phyloP scores from a whole-genome alignment of 2,797 vertebrate species.

The Manis crassicaudata region DNA sequence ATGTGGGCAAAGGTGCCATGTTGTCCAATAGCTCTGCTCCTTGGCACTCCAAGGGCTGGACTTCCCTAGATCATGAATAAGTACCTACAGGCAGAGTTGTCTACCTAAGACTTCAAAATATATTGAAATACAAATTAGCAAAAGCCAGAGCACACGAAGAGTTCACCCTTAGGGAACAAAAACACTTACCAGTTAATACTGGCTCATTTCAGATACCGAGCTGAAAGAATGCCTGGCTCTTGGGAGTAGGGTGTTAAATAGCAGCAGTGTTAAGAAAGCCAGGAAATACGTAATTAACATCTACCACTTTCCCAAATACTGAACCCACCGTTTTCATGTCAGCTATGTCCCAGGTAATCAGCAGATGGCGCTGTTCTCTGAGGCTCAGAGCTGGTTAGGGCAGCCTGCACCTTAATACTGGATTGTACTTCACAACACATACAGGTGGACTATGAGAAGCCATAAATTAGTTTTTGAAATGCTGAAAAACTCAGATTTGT shows the following conservation, averaged over 20 bases:
- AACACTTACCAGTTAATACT: background rate
- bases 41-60: slow-evolving; percentile 29
- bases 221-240: background rate
- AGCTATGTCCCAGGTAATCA: slow-evolving; percentile 41
- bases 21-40: slow-evolving; percentile 6
- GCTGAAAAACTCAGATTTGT: background rate
- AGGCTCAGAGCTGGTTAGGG: background rate
- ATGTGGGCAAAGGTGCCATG: background rate
- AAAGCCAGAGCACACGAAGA: slow-evolving; percentile 34
- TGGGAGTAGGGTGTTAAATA: background rate
- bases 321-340: background rate
- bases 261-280: background rate
- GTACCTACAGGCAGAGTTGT: slow-evolving; percentile 2
- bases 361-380: slow-evolving; percentile 79
- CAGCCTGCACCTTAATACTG: background rate
- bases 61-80: background rate
- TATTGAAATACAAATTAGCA: slow-evolving; percentile 42
- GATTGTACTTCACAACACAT: background rate
- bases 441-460: background rate
- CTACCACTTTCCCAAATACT: background rate
- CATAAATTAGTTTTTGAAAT: background rate
- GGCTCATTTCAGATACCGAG: background rate
- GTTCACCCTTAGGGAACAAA: slow-evolving; percentile 45
- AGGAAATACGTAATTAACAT: slow-evolving; percentile 30
- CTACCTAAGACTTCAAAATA: background rate